Percentiles rank a stretch among this genome's conserved stretches.
Evolutionary conservation across 2,888 invertebrate genomes (phyloP).

Genomic region (Cephus pulcher): DNA sequence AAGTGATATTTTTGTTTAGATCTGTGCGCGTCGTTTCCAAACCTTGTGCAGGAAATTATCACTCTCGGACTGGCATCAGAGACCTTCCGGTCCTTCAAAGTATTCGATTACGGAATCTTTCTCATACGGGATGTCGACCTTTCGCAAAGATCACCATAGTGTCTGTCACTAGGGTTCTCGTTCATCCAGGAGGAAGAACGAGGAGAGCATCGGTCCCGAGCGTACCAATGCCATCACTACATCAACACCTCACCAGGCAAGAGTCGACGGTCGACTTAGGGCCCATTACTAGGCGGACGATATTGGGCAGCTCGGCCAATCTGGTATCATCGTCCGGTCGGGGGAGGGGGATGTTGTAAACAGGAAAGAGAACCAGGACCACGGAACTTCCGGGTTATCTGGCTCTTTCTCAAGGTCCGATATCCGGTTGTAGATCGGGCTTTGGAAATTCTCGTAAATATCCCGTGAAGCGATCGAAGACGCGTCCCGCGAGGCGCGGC

Average conservation of each 20-base stretch:
- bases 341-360: background rate
- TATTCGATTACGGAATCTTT: background rate
- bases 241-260: background rate
- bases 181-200: background rate
- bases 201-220: background rate
- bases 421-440: background rate
- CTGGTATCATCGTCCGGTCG: background rate
- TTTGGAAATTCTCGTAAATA: background rate
- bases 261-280: background rate
- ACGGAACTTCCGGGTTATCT: slow-evolving; percentile 2
- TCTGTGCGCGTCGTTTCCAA: background rate
- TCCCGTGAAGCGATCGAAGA: slow-evolving; percentile 29
- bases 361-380: background rate
- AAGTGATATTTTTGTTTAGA: background rate
- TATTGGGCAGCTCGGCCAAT: background rate
- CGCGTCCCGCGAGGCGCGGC: slow-evolving; percentile 54
- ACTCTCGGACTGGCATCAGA: background rate
- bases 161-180: background rate
- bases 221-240: background rate
- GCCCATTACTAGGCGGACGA: background rate
- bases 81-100: background rate
- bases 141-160: background rate
- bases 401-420: background rate
- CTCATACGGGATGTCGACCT: background rate
- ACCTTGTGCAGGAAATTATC: background rate